A percentile compares a stretch with the other conserved stretches of the same genome.
Evolutionary conservation across 2,888 invertebrate genomes (phyloP).

Genomic region (Tetropium fuscum): DNA sequence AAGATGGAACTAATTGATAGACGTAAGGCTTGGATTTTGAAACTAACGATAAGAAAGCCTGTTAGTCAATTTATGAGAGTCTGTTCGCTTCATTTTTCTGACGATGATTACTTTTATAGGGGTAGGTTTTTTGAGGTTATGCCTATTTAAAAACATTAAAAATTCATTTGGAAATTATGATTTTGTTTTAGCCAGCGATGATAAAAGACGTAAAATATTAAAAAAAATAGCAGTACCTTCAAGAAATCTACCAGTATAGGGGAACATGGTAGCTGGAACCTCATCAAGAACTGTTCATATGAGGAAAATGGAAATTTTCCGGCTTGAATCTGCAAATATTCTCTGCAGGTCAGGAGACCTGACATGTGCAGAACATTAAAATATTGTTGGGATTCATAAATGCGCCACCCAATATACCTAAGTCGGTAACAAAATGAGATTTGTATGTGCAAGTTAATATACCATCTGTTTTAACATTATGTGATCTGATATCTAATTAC

Average conservation of each 20-base stretch:
- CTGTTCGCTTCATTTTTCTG: too few species aligned
- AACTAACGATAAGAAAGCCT: too few species aligned
- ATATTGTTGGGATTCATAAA: not conserved
- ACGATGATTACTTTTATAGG: too few species aligned
- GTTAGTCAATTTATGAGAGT: too few species aligned
- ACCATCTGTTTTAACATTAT: too few species aligned
- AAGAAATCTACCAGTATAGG: not conserved
- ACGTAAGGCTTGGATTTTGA: not conserved
- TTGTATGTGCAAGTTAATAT: too few species aligned
- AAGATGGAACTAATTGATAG: not conserved
- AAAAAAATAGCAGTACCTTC: not conserved
- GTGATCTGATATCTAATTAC: too few species aligned
- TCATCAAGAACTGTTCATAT: not conserved
- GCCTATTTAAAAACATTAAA: too few species aligned
- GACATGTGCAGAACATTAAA: not conserved
- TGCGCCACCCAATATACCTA: too few species aligned
- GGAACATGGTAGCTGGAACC: not conserved
- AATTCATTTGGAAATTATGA: not conserved
- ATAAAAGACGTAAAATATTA: not conserved
- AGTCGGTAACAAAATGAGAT: too few species aligned
- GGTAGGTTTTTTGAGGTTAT: too few species aligned
- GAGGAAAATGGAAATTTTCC: not conserved
- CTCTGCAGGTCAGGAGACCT: not conserved
- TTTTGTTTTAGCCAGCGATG: not conserved
- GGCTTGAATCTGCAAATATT: not conserved